Conservation (phyloP, 1,140 invertebrate genomes). For the Drosophila aff. region DNA sequence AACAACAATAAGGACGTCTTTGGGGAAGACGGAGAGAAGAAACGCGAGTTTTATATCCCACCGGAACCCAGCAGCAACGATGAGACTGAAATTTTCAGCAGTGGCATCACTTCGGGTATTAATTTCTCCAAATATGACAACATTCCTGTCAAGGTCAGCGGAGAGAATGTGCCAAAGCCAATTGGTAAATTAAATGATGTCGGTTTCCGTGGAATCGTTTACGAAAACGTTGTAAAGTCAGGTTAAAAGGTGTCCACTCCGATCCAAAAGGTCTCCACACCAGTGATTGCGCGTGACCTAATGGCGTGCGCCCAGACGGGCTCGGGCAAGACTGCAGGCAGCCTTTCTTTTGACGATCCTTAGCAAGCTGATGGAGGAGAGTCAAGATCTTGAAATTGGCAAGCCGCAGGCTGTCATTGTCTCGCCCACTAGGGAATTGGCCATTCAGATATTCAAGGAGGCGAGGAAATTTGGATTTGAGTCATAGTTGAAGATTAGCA, state of each 20-base stretch:
- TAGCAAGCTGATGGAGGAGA: conserved; percentile 86
- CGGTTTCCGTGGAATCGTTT: conserved; percentile 88
- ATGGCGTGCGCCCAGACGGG: conserved; percentile 99
- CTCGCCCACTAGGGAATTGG: conserved; percentile 96
- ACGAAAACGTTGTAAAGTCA: conserved; percentile 92
- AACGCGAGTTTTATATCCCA: conserved; percentile 92
- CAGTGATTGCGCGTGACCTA: conserved; percentile 94
- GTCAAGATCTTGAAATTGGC: conserved; percentile 59
- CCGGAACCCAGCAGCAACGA: conserved; percentile 89
- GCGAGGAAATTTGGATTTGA: conserved; percentile 93
- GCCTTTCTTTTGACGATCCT: conserved; percentile 97
- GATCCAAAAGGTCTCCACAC: conserved; percentile 96
- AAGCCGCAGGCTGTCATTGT: conserved; percentile 91
- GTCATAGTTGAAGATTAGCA: conserved; percentile 90
- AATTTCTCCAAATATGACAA: conserved; percentile 95
- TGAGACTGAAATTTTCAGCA: conserved; percentile 90
- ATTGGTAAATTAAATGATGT: conserved; percentile 90
- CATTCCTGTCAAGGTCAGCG: conserved; percentile 90
- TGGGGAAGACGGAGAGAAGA: conserved; percentile 80
- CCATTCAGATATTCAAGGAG: conserved; percentile 92
- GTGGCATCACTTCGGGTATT: conserved; percentile 91
- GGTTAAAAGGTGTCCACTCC: conserved; percentile 96
- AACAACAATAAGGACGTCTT: conserved; percentile 53
- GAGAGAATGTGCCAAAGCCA: conserved; percentile 85
- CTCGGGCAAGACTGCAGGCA: conserved; percentile 97